Percentiles rank a stretch among this genome's conserved stretches.
Conservation (phyloP, 2,113 vertebrate genomes). For the Bos indicus region DNA sequence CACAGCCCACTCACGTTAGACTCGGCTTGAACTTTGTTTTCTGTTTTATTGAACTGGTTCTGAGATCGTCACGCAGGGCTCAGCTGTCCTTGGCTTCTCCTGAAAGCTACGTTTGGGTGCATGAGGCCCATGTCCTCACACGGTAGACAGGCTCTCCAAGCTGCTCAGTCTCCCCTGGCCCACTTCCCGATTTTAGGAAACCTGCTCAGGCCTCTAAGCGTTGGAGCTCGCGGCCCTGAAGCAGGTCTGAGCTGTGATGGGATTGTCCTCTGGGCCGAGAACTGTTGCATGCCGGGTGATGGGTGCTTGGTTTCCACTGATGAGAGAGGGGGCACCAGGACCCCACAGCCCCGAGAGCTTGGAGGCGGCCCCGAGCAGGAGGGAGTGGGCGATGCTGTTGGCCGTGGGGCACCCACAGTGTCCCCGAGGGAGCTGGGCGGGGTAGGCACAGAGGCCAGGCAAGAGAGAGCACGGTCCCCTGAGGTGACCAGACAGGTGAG, state of each 20-base stretch:
- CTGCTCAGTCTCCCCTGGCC: not conserved
- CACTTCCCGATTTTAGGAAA: not conserved
- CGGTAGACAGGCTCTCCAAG: rapidly evolving
- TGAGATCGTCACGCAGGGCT: not conserved
- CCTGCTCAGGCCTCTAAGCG: no score
- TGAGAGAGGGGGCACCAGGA: not conserved
- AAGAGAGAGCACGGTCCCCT: not conserved
- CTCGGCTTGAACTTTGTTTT: not conserved
- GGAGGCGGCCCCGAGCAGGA: not conserved
- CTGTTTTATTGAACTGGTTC: not conserved
- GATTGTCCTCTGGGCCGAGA: not conserved
- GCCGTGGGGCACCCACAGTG: not conserved
- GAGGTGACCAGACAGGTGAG: not conserved
- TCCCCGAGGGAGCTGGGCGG: no score
- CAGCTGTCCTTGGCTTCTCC: not conserved
- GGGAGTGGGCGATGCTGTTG: not conserved
- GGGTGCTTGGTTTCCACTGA: not conserved
- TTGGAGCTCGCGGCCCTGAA: not conserved
- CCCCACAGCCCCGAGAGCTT: not conserved
- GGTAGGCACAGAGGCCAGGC: not conserved
- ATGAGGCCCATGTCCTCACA: rapidly evolving
- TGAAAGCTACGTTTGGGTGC: not conserved
- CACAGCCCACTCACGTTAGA: not conserved
- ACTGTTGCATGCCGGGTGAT: no score
- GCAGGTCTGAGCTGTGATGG: not conserved